These are phyloP conservation scores for Dermolepida albohirtum DNA, from an alignment of 2,888 invertebrate species.

Conservation along the genomic window DNA sequence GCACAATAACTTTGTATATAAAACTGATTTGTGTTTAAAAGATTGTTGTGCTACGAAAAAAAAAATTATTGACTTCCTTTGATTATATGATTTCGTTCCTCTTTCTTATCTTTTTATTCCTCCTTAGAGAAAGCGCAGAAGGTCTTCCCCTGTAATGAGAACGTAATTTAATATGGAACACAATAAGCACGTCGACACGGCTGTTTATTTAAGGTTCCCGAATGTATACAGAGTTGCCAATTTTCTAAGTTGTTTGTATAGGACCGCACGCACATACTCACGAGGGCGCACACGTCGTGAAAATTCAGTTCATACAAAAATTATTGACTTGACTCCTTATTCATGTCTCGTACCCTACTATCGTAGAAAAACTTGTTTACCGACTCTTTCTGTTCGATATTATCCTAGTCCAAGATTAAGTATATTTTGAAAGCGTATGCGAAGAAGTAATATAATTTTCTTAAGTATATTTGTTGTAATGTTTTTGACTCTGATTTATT, in stretches of 20 bases:
- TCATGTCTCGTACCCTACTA: slow-evolving; percentile 1
- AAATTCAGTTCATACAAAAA: slow-evolving; percentile 12
- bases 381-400: background rate
- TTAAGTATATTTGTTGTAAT: no score
- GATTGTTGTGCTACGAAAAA: background rate
- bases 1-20: no score
- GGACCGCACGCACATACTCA: slow-evolving; percentile 23
- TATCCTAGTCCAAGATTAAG: background rate
- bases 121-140: slow-evolving; percentile 2
- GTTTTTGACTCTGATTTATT: no score
- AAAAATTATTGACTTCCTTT: slow-evolving; percentile 30
- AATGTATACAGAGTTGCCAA: slow-evolving; percentile 27
- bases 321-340: slow-evolving; percentile 20
- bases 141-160: slow-evolving; percentile 30
- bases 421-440: background rate
- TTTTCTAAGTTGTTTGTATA: slow-evolving; percentile 36
- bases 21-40: no score
- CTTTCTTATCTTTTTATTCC: background rate
- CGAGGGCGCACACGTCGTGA: background rate
- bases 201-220: slow-evolving; percentile 36
- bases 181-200: slow-evolving; percentile 24
- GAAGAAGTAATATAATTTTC: background rate
- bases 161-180: slow-evolving; percentile 37
- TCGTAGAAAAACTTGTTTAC: slow-evolving; percentile 11
- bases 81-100: slow-evolving; percentile 17